Evolutionary conservation across 2,888 invertebrate genomes (phyloP), one percentile per base, ranked within the genome.

Genomic region (Lepeophtheirus nordmannii): DNA sequence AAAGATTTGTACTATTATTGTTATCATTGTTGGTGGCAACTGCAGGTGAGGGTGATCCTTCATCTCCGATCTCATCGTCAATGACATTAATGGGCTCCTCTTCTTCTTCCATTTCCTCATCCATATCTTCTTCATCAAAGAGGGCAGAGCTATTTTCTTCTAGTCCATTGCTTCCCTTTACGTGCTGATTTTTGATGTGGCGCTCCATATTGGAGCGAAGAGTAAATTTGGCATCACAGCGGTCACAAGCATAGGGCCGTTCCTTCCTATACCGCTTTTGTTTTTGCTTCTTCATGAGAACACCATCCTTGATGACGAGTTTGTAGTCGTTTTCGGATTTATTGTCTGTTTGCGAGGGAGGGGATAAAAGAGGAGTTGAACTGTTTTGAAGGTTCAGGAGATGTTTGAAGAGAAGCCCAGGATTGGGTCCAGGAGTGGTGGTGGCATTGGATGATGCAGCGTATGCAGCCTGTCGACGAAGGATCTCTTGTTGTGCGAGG

Each of bases 171-270:
- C 85, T 74, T 46, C 82, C 82, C 68, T 84, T 60, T 12, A 62
- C 67, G 78, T 93, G 93, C 71, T 92, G 91, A 72, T 91, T 90
- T 74, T 92, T 92, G 2, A 92, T 87, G 72, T 93, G 93, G 0
- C 91, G 81, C 74, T 92, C 92, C 89, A 92, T 92, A 72, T 93
- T 92, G 14, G 90, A 90, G n/a, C 75, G 73, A 12, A 92, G 77
- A 0, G 92, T 92, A 73, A 93, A 93, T 65, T 88, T 80, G 0
- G 91, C 90, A 0, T 89, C 85, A 75, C 93, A 92, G 73, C 89
- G 87, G 67, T 88, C 88, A 74, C 92, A 93, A 0, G 86, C 85
- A 75, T 90, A 91, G 0, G 91, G 91, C 30, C 91, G 79, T 74
- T 92, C 91, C 23, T 91, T 91, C 68, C 91, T 80, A 73, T 91